A percentile compares a stretch with the other conserved stretches of the same genome.
Evolutionary conservation across 2,113 vertebrate species (phyloP).

Genomic region (Carettochelys insculpta): DNA sequence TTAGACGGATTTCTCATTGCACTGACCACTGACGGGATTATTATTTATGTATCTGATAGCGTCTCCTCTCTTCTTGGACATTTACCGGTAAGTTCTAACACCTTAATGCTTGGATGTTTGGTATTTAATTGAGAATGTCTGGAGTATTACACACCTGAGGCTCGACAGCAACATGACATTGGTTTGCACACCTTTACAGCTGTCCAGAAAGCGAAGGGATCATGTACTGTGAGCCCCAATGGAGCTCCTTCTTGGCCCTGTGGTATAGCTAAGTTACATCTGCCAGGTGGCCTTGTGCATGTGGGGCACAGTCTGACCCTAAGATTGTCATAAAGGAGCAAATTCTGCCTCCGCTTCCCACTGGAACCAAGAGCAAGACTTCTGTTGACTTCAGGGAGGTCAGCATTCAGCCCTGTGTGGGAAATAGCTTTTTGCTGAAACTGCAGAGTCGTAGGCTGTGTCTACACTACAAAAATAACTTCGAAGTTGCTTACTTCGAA

Average conservation of each 20-base stretch:
- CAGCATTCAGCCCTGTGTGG: background rate
- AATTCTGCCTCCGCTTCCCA: background rate
- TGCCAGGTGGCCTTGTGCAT: background rate
- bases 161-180: background rate
- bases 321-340: background rate
- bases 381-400: background rate
- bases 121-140: background rate
- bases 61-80: constrained; percentile 90
- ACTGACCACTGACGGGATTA: constrained; percentile 91
- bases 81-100: constrained; percentile 88
- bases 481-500: no score
- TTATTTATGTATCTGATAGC: constrained; percentile 89
- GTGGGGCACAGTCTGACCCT: background rate
- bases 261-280: background rate
- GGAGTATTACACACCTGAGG: background rate
- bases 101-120: rapidly evolving
- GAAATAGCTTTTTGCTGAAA: background rate
- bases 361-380: background rate
- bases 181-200: background rate
- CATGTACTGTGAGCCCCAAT: background rate
- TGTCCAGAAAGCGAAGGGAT: background rate
- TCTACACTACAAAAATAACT: no score
- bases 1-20: constrained; percentile 91
- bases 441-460: no score
- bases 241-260: background rate